These are phyloP conservation scores for Cherax destructor DNA, from an alignment of 1,140 invertebrate species.

Conservation along the genomic window DNA sequence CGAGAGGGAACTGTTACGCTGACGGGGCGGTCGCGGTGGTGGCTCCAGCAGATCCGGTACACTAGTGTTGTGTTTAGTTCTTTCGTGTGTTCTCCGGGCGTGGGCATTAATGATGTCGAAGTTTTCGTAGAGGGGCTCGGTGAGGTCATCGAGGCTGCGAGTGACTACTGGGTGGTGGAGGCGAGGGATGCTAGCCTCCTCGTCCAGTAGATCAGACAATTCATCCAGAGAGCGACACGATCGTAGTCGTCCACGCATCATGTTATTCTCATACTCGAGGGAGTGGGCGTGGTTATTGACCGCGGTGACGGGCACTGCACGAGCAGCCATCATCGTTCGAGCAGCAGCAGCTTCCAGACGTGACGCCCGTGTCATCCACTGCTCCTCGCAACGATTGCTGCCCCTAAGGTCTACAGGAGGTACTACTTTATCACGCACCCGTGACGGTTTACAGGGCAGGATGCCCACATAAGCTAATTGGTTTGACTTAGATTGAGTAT, in stretches of 20 bases:
- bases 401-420: not conserved
- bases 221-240: conserved; percentile 69
- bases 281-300: not conserved
- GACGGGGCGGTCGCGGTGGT: conserved; percentile 46
- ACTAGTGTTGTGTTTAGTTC: conserved; percentile 35
- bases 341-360: conserved; percentile 43
- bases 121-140: conserved; percentile 69
- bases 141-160: conserved; percentile 66
- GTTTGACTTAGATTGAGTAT: conserved; percentile 35
- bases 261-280: not conserved
- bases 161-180: conserved; percentile 34
- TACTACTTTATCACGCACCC: not conserved
- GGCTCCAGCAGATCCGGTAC: conserved; percentile 36
- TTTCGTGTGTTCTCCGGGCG: not conserved
- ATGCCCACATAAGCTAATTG: conserved; percentile 41
- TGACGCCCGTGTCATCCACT: conserved; percentile 21
- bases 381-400: conserved; percentile 5
- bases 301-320: conserved; percentile 43
- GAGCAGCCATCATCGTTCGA: conserved; percentile 32
- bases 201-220: conserved; percentile 67
- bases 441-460: conserved; percentile 26
- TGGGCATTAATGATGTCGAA: conserved; percentile 56
- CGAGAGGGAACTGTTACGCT: conserved; percentile 56
- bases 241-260: conserved; percentile 47
- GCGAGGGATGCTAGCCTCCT: conserved; percentile 35